Conservation (phyloP, 2,888 invertebrate species). For the Dynastes maya region DNA sequence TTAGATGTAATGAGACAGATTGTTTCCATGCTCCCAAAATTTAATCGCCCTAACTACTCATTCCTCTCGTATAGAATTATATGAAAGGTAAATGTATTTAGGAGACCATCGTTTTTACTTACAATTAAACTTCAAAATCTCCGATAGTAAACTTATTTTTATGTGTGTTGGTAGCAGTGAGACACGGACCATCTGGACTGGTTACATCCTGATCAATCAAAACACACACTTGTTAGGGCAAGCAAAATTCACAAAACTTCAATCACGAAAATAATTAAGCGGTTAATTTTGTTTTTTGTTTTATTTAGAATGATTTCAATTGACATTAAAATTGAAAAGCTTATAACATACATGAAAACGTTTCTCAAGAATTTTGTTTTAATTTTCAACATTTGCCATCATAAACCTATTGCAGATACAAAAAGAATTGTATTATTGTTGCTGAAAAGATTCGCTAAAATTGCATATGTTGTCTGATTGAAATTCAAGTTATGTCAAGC, state of each 20-base stretch:
- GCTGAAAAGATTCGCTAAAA: too few relatives aligned
- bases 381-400: neutral
- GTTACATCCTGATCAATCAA: conserved; percentile 67
- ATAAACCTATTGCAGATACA: neutral
- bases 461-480: too few relatives aligned
- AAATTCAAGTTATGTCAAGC: too few relatives aligned
- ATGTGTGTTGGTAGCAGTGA: conserved; percentile 69
- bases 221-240: conserved; percentile 45
- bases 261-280: conserved; percentile 23
- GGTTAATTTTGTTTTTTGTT: neutral
- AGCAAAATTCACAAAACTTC: conserved; percentile 49
- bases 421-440: too few relatives aligned
- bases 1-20: conserved; percentile 20
- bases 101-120: conserved; percentile 44
- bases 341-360: neutral
- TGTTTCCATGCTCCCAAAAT: conserved; percentile 19
- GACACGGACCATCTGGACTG: conserved; percentile 69
- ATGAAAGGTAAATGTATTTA: neutral
- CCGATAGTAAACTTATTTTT: conserved; percentile 81
- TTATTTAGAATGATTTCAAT: neutral
- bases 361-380: neutral
- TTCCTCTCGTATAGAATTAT: conserved; percentile 12
- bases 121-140: conserved; percentile 82
- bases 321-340: too few relatives aligned
- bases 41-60: conserved; percentile 19